phyloP scores from a whole-genome alignment of 2,113 vertebrate species.

The Blennius ocellaris region DNA sequence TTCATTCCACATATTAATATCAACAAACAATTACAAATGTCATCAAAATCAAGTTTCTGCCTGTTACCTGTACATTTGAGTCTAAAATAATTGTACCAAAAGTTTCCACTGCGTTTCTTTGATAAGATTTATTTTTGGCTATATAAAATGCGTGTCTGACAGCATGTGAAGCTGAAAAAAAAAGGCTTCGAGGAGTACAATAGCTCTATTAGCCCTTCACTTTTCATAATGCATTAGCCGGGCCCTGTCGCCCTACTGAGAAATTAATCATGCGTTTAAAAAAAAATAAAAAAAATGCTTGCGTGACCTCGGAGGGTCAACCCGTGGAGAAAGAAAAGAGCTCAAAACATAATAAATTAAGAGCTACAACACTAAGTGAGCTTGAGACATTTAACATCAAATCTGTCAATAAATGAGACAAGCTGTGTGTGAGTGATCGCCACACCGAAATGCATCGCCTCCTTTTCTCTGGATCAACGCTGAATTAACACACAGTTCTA shows the following conservation, averaged over 20 bases:
- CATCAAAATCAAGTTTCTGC: no score
- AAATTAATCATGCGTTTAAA: conserved; percentile 85
- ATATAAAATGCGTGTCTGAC: conserved; percentile 17
- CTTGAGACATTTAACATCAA: conserved; percentile 81
- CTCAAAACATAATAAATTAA: conserved; percentile 76
- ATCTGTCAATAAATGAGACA: conserved; percentile 83
- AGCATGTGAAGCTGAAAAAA: conserved; percentile 36
- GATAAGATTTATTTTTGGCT: no score
- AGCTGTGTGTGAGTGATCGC: conserved; percentile 77
- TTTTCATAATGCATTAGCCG: conserved; percentile 73
- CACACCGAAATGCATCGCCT: conserved; percentile 73
- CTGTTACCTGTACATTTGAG: no score
- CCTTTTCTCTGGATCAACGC: conserved; percentile 27
- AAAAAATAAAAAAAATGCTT: conserved; percentile 83
- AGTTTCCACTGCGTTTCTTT: no score
- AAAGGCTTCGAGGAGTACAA: conserved; percentile 68
- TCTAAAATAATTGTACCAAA: no score
- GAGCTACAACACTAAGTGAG: conserved; percentile 81
- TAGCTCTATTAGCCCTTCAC: conserved; percentile 67
- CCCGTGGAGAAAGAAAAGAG: conserved; percentile 33
- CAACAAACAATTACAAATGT: no score
- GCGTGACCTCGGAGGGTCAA: conserved; percentile 80
- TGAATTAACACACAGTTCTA: conserved; percentile 18
- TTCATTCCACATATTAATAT: no score
- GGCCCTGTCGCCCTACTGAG: conserved; percentile 75